Evolutionary conservation across 2,797 vertebrate species (phyloP).

Genomic region (Gymnoscopelus braueri): DNA sequence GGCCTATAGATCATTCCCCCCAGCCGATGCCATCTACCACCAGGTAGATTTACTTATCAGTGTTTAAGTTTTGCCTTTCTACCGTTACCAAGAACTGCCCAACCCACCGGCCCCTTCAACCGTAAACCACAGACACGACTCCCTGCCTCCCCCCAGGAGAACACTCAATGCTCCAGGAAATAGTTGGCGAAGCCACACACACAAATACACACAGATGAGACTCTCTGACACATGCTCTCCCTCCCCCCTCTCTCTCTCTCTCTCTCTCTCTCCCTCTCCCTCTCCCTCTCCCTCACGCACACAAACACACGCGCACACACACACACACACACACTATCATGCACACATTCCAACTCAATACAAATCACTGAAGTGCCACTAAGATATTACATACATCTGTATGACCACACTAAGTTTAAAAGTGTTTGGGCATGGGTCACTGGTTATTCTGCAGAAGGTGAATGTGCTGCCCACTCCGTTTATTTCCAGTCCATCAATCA

Average conservation of each 20-base stretch:
- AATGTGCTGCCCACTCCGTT: constrained; percentile 20
- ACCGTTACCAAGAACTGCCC: no score
- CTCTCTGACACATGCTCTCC: background rate
- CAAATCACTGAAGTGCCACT: constrained; percentile 11
- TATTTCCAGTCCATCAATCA: constrained; percentile 3
- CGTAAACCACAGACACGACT: no score
- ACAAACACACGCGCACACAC: background rate
- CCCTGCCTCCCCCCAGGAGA: no score
- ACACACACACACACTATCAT: background rate
- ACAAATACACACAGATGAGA: background rate
- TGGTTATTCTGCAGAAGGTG: constrained; percentile 4
- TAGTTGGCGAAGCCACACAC: background rate
- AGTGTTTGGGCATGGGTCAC: background rate
- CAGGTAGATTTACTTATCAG: no score
- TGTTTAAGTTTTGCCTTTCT: no score
- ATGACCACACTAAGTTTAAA: constrained; percentile 4
- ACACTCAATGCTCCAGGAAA: background rate
- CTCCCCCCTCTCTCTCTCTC: no score
- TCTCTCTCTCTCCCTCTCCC: background rate
- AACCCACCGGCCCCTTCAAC: no score
- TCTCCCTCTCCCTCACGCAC: background rate
- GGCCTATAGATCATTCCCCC: no score
- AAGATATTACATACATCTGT: background rate
- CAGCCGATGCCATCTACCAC: no score
- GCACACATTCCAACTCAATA: background rate